Evolutionary conservation across 1,140 invertebrate genomes (phyloP), one percentile per base, ranked within the genome.

Genomic region (Platyura marginata): DNA sequence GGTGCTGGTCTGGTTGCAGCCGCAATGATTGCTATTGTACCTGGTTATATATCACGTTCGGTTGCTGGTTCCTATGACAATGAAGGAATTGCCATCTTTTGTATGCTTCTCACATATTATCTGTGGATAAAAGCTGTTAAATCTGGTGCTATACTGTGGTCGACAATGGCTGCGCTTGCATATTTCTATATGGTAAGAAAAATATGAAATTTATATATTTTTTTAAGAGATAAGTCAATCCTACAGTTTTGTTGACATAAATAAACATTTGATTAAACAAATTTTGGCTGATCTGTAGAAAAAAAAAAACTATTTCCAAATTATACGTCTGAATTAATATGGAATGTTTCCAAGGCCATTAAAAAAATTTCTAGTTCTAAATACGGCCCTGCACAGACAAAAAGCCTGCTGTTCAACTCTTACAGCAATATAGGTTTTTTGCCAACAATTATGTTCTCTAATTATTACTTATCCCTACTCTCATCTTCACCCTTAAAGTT

Each of bases 151-250:
- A 80, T 96, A 44, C 79, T 87, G 42, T 96, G 91, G 91, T 75
- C 86, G 1, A 77, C 84, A 2, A 72, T 93, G 54, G 81, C 89
- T 21, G 80, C 90, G 1, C 61, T 97, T 11, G 89, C 91, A 15
- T 98, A 98, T 61, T 98, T 98, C 64, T 97, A 97, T 65, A 98
- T 98, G 93, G 93, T 88, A n/a, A n/a, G n/a, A n/a, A n/a, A 54
- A 65, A 63, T 56, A 41, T 23, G 33, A 41, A 29, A 41, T 47
- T 33, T 19, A 37, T 15, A 6, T n/a, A 15, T 6, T 18, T 46
- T 18, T 42, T 29, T 11, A 19, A 21, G 18, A 20, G 36, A 3
- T 43, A 11, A 8, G 21, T 22, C 10, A 32, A 23, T 41, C 34
- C 13, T 40, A 39, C 20, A 42, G 35, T 42, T 33, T 38, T 45